Evolutionary conservation across 2,113 vertebrate genomes (phyloP).

Genomic region (Naja naja): DNA sequence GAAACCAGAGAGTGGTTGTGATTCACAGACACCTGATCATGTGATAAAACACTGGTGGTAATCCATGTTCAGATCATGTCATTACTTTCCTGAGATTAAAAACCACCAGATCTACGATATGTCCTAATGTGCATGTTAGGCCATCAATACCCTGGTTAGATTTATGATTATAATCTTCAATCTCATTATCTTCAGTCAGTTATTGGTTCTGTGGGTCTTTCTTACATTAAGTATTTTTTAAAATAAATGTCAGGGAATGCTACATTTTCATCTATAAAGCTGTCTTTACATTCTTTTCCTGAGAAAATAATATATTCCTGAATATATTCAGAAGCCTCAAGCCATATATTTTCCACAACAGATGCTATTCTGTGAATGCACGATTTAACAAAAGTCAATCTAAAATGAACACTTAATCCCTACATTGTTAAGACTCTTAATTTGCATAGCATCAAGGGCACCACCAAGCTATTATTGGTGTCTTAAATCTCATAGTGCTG

Average conservation of each 20-base stretch:
- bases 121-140: not conserved
- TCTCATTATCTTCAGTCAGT: not conserved
- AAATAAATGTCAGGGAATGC: not conserved
- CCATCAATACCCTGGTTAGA: not conserved
- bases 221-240: not conserved
- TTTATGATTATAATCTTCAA: not conserved
- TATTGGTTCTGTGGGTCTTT: not conserved
- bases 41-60: not conserved
- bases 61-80: not conserved
- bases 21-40: not conserved
- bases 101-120: not conserved
- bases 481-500: not conserved
- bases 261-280: not conserved
- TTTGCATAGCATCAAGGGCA: not conserved
- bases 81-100: not conserved
- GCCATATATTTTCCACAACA: not conserved
- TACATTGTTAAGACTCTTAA: not conserved
- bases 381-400: not conserved
- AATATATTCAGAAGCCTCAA: not conserved
- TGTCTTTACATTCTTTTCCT: not conserved
- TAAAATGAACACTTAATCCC: not conserved
- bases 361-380: not conserved
- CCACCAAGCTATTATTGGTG: not conserved
- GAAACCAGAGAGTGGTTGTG: not conserved
- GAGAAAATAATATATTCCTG: not conserved